Conservation (phyloP, 2,797 vertebrate species). For the Agapornis canus region DNA sequence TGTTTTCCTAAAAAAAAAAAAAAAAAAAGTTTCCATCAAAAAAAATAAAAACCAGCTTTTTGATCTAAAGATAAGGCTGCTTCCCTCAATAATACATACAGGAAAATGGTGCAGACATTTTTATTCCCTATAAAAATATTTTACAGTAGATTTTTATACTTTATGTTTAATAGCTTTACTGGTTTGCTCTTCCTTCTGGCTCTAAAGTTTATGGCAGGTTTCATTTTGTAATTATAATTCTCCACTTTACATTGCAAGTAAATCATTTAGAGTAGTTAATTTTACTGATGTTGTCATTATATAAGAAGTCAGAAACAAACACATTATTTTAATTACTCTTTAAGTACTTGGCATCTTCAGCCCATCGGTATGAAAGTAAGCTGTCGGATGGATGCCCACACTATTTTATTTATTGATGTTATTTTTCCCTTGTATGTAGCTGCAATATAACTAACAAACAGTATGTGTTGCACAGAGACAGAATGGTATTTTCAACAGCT, state of each 20-base stretch:
- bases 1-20: neutral
- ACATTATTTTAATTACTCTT: conserved; percentile 72
- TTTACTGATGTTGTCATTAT: conserved; percentile 61
- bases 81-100: conserved; percentile 37
- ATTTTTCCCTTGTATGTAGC: neutral
- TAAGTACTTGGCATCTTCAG: conserved; percentile 48
- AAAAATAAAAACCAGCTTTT: neutral
- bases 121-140: conserved; percentile 59
- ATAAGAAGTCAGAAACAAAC: conserved; percentile 65
- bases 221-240: conserved; percentile 63
- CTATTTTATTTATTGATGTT: conserved; percentile 34
- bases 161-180: conserved; percentile 58
- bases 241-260: conserved; percentile 53
- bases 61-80: conserved; percentile 3
- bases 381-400: conserved; percentile 29
- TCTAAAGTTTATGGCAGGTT: conserved; percentile 65
- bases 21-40: neutral
- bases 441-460: conserved; percentile 3
- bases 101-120: conserved; percentile 21
- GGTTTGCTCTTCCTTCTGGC: conserved; percentile 50
- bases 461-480: neutral
- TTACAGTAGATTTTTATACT: conserved; percentile 64
- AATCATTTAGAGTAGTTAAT: conserved; percentile 65
- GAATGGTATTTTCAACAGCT: neutral
- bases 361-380: neutral